These are phyloP conservation scores for Hypsibius dujardini DNA, from an alignment of 1,140 invertebrate species.

Conservation along the genomic window DNA sequence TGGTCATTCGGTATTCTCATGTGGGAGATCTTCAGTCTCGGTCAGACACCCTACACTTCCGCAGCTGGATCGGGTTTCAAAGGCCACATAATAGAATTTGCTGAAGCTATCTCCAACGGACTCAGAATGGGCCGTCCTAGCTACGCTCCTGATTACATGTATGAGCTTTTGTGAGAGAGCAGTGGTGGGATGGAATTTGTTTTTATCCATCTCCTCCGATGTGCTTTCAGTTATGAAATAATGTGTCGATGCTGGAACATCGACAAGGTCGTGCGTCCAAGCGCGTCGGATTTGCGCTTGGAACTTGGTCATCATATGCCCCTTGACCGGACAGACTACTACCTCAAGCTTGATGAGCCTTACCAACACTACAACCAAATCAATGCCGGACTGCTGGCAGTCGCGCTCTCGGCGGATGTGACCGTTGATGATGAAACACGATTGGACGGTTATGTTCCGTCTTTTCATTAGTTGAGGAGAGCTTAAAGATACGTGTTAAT, in stretches of 20 bases:
- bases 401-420: no score
- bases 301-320: background rate
- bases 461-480: no score
- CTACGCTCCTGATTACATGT: background rate
- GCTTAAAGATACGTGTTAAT: no score
- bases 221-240: background rate
- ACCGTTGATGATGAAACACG: no score
- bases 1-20: background rate
- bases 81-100: background rate
- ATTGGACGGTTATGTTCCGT: no score
- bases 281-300: background rate
- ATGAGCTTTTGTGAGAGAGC: background rate
- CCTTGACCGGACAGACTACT: background rate
- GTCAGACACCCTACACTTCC: background rate
- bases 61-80: background rate
- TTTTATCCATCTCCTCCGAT: background rate
- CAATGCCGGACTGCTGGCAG: no score
- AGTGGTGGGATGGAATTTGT: background rate
- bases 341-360: background rate
- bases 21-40: conserved; percentile 5
- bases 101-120: background rate
- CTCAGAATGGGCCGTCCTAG: background rate
- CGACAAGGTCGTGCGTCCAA: background rate
- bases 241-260: background rate
- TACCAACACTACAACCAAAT: background rate